Conservation (phyloP, 92 coral and sea anemone genomes). For the Porites rus region DNA sequence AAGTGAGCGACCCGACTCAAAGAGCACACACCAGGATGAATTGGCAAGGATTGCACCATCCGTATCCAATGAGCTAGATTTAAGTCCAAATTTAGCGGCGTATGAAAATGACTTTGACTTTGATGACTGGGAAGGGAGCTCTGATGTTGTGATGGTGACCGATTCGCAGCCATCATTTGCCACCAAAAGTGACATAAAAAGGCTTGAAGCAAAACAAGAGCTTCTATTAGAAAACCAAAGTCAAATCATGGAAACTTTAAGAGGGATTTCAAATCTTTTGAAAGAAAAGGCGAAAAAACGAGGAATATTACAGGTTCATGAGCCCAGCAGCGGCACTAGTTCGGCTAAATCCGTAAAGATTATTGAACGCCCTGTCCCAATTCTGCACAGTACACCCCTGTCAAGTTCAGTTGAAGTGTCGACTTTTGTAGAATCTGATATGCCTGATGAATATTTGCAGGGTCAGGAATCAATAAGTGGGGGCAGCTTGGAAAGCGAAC, state of each 20-base stretch:
- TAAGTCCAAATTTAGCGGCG: too few relatives aligned
- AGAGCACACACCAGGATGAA: too few relatives aligned
- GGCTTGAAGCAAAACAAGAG: slow-evolving; percentile 22
- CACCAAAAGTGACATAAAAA: slow-evolving; percentile 30
- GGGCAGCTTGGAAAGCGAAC: slow-evolving; percentile 24
- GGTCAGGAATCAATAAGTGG: slow-evolving; percentile 16
- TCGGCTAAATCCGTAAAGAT: neutral
- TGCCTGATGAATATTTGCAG: slow-evolving; percentile 19
- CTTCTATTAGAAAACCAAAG: slow-evolving; percentile 15
- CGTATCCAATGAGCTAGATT: too few relatives aligned
- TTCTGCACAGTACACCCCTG: slow-evolving; percentile 21
- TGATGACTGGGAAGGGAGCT: too few relatives aligned
- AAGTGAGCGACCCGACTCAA: too few relatives aligned
- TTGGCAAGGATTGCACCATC: too few relatives aligned
- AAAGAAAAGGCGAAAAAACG: slow-evolving; percentile 28
- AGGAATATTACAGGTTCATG: slow-evolving; percentile 15
- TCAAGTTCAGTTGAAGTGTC: too few relatives aligned
- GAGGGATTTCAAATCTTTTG: neutral
- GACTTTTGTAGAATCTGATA: slow-evolving; percentile 4
- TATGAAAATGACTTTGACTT: too few relatives aligned
- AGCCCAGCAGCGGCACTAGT: slow-evolving; percentile 3
- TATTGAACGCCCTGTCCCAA: slow-evolving; percentile 15
- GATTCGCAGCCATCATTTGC: neutral
- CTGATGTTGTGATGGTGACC: too few relatives aligned
- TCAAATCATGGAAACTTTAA: slow-evolving; percentile 12